Evolutionary conservation across 1,140 invertebrate species (phyloP), one percentile per base, ranked within the genome.

Genomic region (Delia radicum): DNA sequence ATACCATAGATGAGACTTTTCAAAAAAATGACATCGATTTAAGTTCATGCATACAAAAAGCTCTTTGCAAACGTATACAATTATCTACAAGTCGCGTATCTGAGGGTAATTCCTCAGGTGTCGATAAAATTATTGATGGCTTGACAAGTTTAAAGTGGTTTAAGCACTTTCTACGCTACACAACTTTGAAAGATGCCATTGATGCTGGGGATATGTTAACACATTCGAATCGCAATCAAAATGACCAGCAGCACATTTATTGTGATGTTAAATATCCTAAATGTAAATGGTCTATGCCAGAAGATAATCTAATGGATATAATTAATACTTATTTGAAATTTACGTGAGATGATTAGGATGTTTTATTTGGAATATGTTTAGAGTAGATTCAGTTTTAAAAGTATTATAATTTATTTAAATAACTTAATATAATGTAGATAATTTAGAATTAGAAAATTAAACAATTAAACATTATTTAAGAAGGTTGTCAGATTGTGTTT

Each of bases 11-110:
- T 13, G 69, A 71, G 18, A 77, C 79, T 6, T 82, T 84, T 15
- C 46, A 79, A 1, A 78, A 80, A 7, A 79, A 80, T 31, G 81
- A 83, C 10, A 78, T 85, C 0, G 79, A 84, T 78, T 74, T 85
- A 4, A 73, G 48, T 10, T 55, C 48, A 12, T 85, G 83, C 24
- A 18, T 83, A 31, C 79, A 85, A 18, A 85, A 84, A 46, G 77
- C 81, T 0, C 10, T 83, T 33, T 85, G 83, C 29, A 61, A 77
- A 7, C 21, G 82, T 10, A 77, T 78, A 8, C 75, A 79, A 13
- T 75, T 73, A 4, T 77, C 83, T 6, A 37, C 46, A 27, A 0
- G 63, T 74, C 7, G 79, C 26, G 72, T 69, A 4, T 31, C 8
- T 24, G 28, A 37, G 3, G 72, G 72, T 7, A 33, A 37, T 37